Evolutionary conservation across 2,888 invertebrate species (phyloP).

Genomic region (Hyposoter dolosus): DNA sequence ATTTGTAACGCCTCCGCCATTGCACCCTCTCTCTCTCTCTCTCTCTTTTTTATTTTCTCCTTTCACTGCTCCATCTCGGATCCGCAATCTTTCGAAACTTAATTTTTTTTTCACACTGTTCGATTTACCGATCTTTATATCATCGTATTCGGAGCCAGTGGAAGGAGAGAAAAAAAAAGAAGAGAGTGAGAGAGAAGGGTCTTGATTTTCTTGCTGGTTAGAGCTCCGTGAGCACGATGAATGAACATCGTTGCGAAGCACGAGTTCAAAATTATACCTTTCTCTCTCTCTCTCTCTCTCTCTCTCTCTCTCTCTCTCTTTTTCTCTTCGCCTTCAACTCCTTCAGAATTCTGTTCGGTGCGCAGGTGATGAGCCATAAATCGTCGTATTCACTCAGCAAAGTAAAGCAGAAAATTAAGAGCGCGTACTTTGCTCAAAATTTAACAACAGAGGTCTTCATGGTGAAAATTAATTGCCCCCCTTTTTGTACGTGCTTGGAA

Average conservation of each 20-base stretch:
- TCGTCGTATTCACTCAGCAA: slow-evolving; percentile 16
- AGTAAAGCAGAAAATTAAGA: slow-evolving; percentile 21
- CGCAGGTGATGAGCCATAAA: slow-evolving; percentile 24
- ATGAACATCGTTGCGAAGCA: slow-evolving; percentile 66
- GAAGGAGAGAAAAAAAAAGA: neutral
- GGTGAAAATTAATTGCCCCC: slow-evolving; percentile 16
- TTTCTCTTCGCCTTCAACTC: slow-evolving; percentile 17
- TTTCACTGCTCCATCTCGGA: slow-evolving; percentile 29
- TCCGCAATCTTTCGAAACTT: slow-evolving; percentile 10
- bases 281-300: neutral
- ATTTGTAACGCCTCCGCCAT: slow-evolving; percentile 73
- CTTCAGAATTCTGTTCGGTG: neutral
- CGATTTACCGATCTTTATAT: slow-evolving; percentile 60
- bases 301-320: neutral
- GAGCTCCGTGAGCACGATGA: slow-evolving; percentile 57
- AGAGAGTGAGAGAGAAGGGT: slow-evolving; percentile 16
- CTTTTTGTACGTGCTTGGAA: neutral
- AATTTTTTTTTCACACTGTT: slow-evolving; percentile 9
- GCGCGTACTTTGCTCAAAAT: slow-evolving; percentile 14
- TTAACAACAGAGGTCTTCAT: slow-evolving; percentile 18
- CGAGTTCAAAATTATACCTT: slow-evolving; percentile 32
- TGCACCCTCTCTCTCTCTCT: slow-evolving; percentile 50
- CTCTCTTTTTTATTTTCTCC: slow-evolving; percentile 44
- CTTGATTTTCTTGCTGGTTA: slow-evolving; percentile 69
- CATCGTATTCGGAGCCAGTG: slow-evolving; percentile 32